Evolutionary conservation across 2,888 invertebrate species (phyloP).

Genomic region (Euclidia mi): DNA sequence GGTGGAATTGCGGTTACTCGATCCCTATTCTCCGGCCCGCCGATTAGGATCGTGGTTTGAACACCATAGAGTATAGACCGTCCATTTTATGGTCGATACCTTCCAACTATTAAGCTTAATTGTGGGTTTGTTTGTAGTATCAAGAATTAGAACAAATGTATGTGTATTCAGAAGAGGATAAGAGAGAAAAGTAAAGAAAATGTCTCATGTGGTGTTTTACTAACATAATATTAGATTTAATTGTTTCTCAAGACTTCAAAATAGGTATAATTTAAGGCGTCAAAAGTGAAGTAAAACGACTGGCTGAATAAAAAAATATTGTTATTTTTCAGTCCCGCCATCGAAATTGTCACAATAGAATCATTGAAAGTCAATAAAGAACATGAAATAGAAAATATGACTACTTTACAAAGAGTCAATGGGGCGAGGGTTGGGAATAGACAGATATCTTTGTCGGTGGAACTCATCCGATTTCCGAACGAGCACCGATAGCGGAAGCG

Average conservation of each 20-base stretch:
- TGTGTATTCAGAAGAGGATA: too few relatives aligned
- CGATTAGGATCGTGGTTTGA: constrained; percentile 53
- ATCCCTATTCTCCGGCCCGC: constrained; percentile 30
- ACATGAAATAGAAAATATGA: constrained; percentile 80
- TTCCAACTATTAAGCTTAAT: constrained; percentile 41
- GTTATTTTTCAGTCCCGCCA: constrained; percentile 12
- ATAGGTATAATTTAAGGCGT: neutral
- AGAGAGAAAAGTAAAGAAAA: too few relatives aligned
- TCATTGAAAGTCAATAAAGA: constrained; percentile 77
- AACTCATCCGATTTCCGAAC: constrained; percentile 84
- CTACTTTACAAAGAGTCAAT: constrained; percentile 70
- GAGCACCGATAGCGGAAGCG: constrained; percentile 79
- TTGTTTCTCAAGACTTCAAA: constrained; percentile 8
- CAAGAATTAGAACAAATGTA: too few relatives aligned
- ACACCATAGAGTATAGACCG: constrained; percentile 27
- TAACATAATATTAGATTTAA: constrained; percentile 8
- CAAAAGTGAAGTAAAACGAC: neutral
- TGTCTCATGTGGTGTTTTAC: too few relatives aligned
- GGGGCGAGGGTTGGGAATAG: constrained; percentile 73
- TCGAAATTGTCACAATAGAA: constrained; percentile 44
- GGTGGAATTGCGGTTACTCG: constrained; percentile 60
- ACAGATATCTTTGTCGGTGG: constrained; percentile 72
- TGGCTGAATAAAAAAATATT: neutral
- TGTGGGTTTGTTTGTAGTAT: constrained; percentile 31
- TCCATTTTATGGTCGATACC: constrained; percentile 49